These are phyloP conservation scores for Archivesica marissinica DNA, from an alignment of 1,140 invertebrate genomes.

Conservation along the genomic window DNA sequence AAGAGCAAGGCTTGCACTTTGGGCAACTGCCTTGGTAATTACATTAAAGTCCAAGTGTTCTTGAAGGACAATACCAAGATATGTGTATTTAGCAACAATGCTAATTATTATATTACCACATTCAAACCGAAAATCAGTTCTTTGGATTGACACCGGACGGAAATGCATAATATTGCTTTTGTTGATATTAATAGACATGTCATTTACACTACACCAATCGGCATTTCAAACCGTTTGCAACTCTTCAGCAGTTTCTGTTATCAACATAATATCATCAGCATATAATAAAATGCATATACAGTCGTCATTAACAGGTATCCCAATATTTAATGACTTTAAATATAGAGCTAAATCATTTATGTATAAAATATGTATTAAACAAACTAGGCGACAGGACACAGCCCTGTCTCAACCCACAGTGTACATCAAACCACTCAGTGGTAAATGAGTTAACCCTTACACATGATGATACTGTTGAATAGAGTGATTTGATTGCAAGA, in stretches of 20 bases:
- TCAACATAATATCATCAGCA: slow-evolving; percentile 34
- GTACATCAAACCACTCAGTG: slow-evolving; percentile 23
- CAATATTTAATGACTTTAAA: slow-evolving; percentile 11
- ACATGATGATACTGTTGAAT: background rate
- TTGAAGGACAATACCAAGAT: background rate
- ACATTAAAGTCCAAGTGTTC: slow-evolving; percentile 28
- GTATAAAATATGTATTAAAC: slow-evolving; percentile 30
- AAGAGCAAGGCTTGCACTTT: slow-evolving; percentile 11
- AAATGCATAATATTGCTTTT: slow-evolving; percentile 25
- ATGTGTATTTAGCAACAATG: slow-evolving; percentile 2
- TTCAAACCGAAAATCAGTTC: background rate
- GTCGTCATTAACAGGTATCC: slow-evolving; percentile 9
- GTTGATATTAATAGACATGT: slow-evolving; percentile 12
- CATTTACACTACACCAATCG: slow-evolving; percentile 8
- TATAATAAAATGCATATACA: slow-evolving; percentile 37
- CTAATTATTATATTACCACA: background rate
- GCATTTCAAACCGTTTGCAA: background rate
- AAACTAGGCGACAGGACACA: slow-evolving; percentile 38
- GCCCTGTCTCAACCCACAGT: slow-evolving; percentile 28
- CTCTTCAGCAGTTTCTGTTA: background rate
- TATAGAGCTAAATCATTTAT: slow-evolving; percentile 39
- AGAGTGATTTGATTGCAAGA: background rate
- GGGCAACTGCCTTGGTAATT: slow-evolving; percentile 18
- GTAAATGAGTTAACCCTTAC: slow-evolving; percentile 20
- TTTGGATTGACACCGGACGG: background rate